These are phyloP conservation scores for Cosmia pyralina DNA, from an alignment of 2,888 invertebrate genomes.

Conservation along the genomic window DNA sequence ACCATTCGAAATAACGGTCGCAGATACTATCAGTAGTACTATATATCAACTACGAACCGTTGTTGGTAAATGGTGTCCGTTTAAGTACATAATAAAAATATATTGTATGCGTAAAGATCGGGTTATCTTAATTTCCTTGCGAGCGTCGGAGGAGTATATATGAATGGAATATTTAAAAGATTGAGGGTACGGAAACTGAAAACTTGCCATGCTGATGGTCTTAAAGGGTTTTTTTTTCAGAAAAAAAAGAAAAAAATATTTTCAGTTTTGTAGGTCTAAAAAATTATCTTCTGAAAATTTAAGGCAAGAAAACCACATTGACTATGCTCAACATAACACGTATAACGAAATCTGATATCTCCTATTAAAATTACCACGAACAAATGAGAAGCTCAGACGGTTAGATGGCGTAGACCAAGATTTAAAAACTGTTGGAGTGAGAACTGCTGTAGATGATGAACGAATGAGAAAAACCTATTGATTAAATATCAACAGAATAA, in stretches of 20 bases:
- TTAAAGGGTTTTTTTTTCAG: not conserved
- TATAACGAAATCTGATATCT: not conserved
- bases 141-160: constrained; percentile 1
- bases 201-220: not conserved
- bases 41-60: constrained; percentile 41
- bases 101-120: constrained; percentile 36
- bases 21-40: constrained; percentile 44
- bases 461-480: too few relatives aligned
- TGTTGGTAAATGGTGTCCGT: constrained; percentile 42
- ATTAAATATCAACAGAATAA: too few relatives aligned
- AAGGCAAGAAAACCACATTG: not conserved
- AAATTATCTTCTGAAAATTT: not conserved
- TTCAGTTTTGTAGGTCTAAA: not conserved
- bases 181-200: not conserved
- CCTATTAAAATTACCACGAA: not conserved
- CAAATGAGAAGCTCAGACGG: not conserved
- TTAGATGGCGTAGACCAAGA: not conserved
- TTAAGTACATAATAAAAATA: constrained; percentile 56
- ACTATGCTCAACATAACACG: not conserved
- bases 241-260: too few relatives aligned
- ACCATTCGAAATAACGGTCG: constrained; percentile 55
- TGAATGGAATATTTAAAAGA: constrained; percentile 25
- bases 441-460: not conserved
- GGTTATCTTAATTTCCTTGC: constrained; percentile 47
- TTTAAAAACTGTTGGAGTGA: not conserved